Conservation (phyloP, 2,113 vertebrate genomes). For the Phaethon lepturus region DNA sequence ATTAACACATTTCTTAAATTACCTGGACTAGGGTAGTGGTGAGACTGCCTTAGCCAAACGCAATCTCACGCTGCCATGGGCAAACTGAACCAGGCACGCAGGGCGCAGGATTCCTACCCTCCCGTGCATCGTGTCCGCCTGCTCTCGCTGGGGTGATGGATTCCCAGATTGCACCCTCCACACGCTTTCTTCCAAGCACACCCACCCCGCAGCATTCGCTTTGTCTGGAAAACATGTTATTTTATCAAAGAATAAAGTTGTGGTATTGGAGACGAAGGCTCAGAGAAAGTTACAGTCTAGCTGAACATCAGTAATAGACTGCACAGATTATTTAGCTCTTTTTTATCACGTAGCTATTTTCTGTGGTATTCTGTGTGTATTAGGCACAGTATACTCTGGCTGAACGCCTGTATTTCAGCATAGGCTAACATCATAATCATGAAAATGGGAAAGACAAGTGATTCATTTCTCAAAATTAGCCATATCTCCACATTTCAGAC, state of each 20-base stretch:
- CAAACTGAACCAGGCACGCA: not conserved
- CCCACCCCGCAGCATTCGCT: not conserved
- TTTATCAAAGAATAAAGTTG: not conserved
- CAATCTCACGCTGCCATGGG: fast-evolving
- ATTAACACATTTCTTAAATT: not conserved
- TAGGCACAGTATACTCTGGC: not conserved
- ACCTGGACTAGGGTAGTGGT: not conserved
- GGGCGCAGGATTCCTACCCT: not conserved
- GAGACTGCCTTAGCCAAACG: not conserved
- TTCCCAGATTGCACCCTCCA: fast-evolving
- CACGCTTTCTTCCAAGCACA: fast-evolving
- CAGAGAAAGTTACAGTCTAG: not conserved
- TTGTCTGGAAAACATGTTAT: not conserved
- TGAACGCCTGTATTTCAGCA: not conserved
- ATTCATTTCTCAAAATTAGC: not conserved
- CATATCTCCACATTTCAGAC: not conserved
- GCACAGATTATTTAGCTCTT: not conserved
- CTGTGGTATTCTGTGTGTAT: not conserved
- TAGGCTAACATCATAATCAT: fast-evolving
- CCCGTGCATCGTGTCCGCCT: fast-evolving
- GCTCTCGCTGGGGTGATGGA: fast-evolving
- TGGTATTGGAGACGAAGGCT: fast-evolving
- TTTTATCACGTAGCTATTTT: not conserved
- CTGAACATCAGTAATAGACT: not conserved
- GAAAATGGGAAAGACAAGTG: not conserved